phyloP scores from a whole-genome alignment of 2,888 invertebrate species.

The Ophioninae sp. region DNA sequence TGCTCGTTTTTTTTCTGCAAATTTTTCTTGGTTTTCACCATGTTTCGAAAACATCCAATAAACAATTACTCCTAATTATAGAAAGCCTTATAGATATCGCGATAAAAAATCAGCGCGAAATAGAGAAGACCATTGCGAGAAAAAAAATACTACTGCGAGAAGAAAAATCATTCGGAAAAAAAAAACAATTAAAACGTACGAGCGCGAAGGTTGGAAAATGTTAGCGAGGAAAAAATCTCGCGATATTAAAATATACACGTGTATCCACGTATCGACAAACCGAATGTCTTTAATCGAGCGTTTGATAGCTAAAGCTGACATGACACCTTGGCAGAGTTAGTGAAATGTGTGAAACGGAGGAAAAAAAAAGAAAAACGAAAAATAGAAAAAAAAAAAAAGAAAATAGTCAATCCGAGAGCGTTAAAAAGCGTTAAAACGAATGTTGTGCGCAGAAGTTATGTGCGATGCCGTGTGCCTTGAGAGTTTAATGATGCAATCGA shows the following conservation, averaged over 20 bases:
- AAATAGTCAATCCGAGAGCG: constrained; percentile 21
- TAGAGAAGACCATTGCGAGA: not conserved
- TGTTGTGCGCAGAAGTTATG: constrained; percentile 24
- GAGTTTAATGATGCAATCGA: constrained; percentile 53
- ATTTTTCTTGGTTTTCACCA: not conserved
- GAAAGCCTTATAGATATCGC: not conserved
- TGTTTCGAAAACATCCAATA: no score
- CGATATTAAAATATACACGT: not conserved
- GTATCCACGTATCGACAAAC: constrained; percentile 10
- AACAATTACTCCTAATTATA: no score
- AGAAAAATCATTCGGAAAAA: not conserved
- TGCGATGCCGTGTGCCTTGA: constrained; percentile 70
- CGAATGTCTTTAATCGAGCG: constrained; percentile 43
- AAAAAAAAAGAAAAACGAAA: constrained; percentile 8
- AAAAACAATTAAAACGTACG: constrained; percentile 11
- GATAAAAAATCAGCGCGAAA: constrained; percentile 4
- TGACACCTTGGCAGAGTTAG: constrained; percentile 49
- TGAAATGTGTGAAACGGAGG: constrained; percentile 29
- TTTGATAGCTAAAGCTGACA: constrained; percentile 56
- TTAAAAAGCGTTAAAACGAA: not conserved
- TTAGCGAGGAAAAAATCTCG: constrained; percentile 7
- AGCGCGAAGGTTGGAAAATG: constrained; percentile 12
- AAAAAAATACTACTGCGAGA: not conserved
- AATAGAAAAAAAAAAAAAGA: constrained; percentile 23
- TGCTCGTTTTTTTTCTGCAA: not conserved